These are phyloP conservation scores for Limenitis camilla DNA, from an alignment of 2,888 invertebrate species.

Conservation along the genomic window DNA sequence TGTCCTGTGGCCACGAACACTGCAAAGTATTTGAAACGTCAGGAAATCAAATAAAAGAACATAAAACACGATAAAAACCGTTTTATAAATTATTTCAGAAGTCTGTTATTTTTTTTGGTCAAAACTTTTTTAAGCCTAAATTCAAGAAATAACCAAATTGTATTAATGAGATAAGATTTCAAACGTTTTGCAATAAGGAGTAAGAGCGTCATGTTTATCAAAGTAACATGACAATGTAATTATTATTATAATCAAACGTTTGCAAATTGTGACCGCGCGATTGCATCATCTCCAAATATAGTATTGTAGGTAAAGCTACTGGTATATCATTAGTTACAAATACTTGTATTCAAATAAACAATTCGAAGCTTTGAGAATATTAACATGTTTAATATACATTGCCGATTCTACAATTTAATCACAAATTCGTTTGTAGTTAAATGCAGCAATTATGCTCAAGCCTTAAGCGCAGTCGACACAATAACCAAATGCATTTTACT, in stretches of 20 bases:
- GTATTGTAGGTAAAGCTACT: slow-evolving; percentile 6
- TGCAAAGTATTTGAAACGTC: no score
- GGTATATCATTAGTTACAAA: slow-evolving; percentile 6
- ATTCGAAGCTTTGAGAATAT: neutral
- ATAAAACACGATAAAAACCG: no score
- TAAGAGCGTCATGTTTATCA: no score
- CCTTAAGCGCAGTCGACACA: neutral
- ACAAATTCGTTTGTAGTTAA: neutral
- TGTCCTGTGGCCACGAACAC: no score
- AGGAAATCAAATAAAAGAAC: no score
- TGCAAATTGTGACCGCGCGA: slow-evolving; percentile 24
- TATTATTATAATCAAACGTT: slow-evolving; percentile 29
- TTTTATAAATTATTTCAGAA: no score
- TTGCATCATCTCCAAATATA: slow-evolving; percentile 56
- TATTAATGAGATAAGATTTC: no score
- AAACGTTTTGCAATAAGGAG: no score
- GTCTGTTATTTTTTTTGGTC: no score
- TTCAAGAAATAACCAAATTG: no score
- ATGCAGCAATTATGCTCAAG: slow-evolving; percentile 6
- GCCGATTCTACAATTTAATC: neutral
- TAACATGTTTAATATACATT: slow-evolving; percentile 2
- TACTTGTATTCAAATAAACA: slow-evolving; percentile 1
- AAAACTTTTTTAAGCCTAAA: no score
- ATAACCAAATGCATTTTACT: neutral
- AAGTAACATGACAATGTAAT: neutral